Evolutionary conservation across 2,888 invertebrate genomes (phyloP).

Genomic region (Druceiella hillmani): DNA sequence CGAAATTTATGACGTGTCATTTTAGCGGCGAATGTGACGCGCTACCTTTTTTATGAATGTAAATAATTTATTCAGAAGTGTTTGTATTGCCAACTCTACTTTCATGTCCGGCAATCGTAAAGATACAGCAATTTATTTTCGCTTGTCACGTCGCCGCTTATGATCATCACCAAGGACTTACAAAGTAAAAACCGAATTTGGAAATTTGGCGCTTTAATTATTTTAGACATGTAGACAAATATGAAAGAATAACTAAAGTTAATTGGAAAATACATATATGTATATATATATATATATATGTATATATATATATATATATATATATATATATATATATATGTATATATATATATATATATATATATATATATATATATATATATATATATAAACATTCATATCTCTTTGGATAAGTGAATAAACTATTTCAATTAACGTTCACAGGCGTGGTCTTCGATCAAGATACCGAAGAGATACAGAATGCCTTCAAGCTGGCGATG

Average conservation of each 20-base stretch:
- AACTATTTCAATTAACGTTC: too few species aligned
- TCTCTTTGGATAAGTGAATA: not conserved
- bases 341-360: conserved; percentile 1
- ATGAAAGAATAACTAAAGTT: not conserved
- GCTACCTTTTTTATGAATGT: too few species aligned
- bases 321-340: conserved; percentile 1
- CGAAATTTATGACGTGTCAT: not conserved
- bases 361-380: conserved; percentile 7
- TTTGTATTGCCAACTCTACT: too few species aligned
- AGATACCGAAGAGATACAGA: conserved; percentile 86
- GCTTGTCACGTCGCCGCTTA: too few species aligned
- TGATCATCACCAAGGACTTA: not conserved
- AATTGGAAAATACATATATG: not conserved
- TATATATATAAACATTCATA: conserved; percentile 4
- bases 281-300: conserved; percentile 3
- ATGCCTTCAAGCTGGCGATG: conserved; percentile 89
- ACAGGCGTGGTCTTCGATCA: conserved; percentile 92
- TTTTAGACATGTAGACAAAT: not conserved
- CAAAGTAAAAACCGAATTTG: not conserved
- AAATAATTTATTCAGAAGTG: too few species aligned
- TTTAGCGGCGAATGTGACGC: too few species aligned
- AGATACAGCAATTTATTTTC: too few species aligned
- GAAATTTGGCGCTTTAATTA: not conserved
- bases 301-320: conserved; percentile 1
- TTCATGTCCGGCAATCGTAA: not conserved